Evolutionary conservation across 2,888 invertebrate species (phyloP).

Genomic region (Athetis lepigone): DNA sequence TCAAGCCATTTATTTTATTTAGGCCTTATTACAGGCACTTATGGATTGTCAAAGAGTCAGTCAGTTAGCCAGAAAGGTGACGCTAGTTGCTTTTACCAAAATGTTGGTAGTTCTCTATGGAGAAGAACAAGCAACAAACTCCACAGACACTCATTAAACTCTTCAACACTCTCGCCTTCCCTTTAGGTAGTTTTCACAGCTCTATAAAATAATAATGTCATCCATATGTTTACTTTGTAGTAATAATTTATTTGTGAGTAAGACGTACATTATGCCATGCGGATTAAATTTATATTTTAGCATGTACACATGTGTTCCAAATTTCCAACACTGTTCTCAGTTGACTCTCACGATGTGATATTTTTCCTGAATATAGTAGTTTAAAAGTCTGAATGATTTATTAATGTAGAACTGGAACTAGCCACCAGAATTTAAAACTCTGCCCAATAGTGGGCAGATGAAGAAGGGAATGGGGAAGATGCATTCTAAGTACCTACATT

Average conservation of each 20-base stretch:
- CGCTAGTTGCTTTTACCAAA: no score
- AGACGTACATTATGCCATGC: conserved; percentile 27
- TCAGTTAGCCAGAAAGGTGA: no score
- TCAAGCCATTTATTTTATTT: no score
- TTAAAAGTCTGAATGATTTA: neutral
- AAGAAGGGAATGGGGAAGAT: no score
- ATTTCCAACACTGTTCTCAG: conserved; percentile 14
- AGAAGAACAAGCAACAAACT: no score
- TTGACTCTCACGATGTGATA: conserved; percentile 17
- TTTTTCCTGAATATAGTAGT: neutral
- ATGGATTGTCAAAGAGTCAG: no score
- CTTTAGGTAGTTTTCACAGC: conserved; percentile 30
- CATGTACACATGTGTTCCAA: conserved; percentile 18
- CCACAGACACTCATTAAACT: conserved; percentile 15
- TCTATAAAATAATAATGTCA: conserved; percentile 7
- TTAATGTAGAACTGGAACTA: no score
- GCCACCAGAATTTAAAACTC: neutral
- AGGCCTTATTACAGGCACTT: no score
- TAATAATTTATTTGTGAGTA: conserved; percentile 43
- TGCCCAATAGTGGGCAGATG: no score
- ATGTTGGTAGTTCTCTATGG: no score
- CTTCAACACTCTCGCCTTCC: neutral
- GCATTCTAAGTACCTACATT: no score
- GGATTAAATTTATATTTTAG: conserved; percentile 14
- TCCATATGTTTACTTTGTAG: conserved; percentile 30